These are phyloP conservation scores for Pinctada fucata DNA, from an alignment of 2,888 invertebrate species.

Conservation along the genomic window DNA sequence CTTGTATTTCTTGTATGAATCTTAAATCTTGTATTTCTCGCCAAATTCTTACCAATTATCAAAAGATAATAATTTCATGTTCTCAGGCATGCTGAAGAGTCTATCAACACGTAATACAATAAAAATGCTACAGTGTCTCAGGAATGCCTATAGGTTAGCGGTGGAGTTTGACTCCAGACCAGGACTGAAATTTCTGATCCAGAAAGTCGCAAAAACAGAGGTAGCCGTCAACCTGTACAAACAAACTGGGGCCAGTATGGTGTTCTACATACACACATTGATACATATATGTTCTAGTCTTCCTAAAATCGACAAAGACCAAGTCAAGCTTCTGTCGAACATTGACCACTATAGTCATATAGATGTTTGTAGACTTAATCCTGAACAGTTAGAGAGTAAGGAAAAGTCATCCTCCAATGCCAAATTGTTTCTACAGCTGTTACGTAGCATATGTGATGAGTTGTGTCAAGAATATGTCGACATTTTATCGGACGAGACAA, in stretches of 20 bases:
- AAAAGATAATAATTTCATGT: too few species aligned
- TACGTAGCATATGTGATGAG: conserved; percentile 70
- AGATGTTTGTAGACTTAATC: conserved; percentile 26
- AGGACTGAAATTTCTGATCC: conserved; percentile 93
- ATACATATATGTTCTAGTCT: conserved; percentile 86
- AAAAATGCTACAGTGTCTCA: conserved; percentile 78
- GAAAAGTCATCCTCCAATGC: conserved; percentile 47
- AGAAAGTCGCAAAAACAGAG: conserved; percentile 81
- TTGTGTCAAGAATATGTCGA: conserved; percentile 72
- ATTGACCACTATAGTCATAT: conserved; percentile 14
- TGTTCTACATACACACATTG: conserved; percentile 87
- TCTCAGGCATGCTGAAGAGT: conserved; percentile 67
- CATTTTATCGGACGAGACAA: conserved; percentile 71
- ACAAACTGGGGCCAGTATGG: conserved; percentile 94
- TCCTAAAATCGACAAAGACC: conserved; percentile 46
- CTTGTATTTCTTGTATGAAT: too few species aligned
- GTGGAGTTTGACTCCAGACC: conserved; percentile 93
- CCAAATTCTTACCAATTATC: too few species aligned
- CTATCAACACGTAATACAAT: conserved; percentile 69
- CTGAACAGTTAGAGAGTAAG: conserved; percentile 12
- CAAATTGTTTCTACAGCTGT: conserved; percentile 61
- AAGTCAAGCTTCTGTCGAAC: conserved; percentile 46
- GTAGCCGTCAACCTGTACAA: conserved; percentile 76
- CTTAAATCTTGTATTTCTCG: too few species aligned
- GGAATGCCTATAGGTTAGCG: conserved; percentile 88